Evolutionary conservation across 2,797 vertebrate species (phyloP), one percentile per base, ranked within the genome.

Genomic region (Ispidina picta): DNA sequence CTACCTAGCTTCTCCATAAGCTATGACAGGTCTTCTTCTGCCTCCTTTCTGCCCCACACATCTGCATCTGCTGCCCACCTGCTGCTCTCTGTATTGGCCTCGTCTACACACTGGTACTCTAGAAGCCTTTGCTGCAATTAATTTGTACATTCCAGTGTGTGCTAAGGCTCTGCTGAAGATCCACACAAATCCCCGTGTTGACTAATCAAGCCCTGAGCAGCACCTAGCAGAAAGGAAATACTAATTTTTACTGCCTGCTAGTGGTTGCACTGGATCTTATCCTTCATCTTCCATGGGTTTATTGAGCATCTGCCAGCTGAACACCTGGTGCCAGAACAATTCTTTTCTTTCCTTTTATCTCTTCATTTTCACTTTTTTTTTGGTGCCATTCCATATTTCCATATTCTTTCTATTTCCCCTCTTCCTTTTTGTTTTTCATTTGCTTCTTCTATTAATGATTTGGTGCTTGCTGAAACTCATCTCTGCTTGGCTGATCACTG

Each of bases 181-280:
- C n/a, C 66, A 33, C 25, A 10, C 37, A 55, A 72, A 75, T 72
- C 81, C 58, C 43, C 3, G 10, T 79, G 63, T 59, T 78, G 74
- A 82, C 74, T 81, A 39, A 90, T 59, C 81, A 56, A 84, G 56
- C 80, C n/a, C 44, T 48, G 49, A 76, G 75, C 78, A 89, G 62
- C 21, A 56, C 66, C 86, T 23, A 77, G 20, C 62, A 84, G 69
- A 79, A 89, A 88, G 54, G 71, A 90, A 94, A 92, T 28, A 73
- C 31, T 79, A 65, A 58, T 94, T 92, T 88, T 88, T 92, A 94
- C 64, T 94, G 93, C 95, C 92, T 94, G 94, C 94, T 96, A 95
- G 95, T 84, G 94, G 94, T 64, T 88, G 69, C 44, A 58, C 58
- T 58, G 88, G 83, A 80, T 79, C 62, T 93, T 64, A 66, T 81